These are phyloP conservation scores for Eupithecia abbreviata DNA, from an alignment of 2,888 invertebrate genomes.

Conservation along the genomic window DNA sequence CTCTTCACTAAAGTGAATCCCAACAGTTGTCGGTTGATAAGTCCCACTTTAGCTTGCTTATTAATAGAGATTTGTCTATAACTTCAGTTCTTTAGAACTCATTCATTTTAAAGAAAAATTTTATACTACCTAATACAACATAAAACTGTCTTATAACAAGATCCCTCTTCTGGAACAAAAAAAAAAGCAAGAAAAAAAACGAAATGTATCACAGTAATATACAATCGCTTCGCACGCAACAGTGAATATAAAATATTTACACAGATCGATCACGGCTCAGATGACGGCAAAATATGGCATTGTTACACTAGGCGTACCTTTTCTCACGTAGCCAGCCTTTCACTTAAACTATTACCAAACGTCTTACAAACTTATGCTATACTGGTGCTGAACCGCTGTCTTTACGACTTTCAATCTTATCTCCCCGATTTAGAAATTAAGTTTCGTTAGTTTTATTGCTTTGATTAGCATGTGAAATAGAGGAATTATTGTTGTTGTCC, in stretches of 20 bases:
- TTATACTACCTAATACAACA: background rate
- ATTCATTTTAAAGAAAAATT: background rate
- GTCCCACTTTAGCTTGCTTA: no score
- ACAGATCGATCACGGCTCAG: slow-evolving; percentile 77
- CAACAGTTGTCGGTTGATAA: background rate
- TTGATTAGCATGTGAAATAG: slow-evolving; percentile 54
- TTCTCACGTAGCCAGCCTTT: slow-evolving; percentile 81
- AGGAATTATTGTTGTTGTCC: slow-evolving; percentile 78
- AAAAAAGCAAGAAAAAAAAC: slow-evolving; percentile 40
- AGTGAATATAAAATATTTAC: slow-evolving; percentile 76
- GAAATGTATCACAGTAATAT: slow-evolving; percentile 51
- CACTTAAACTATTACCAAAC: slow-evolving; percentile 80
- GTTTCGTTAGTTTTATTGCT: slow-evolving; percentile 20
- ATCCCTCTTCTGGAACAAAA: slow-evolving; percentile 39
- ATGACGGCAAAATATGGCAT: slow-evolving; percentile 79
- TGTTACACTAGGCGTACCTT: slow-evolving; percentile 78
- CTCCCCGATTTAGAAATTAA: slow-evolving; percentile 37
- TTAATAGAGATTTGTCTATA: background rate
- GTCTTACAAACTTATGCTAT: slow-evolving; percentile 49
- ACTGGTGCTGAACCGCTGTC: slow-evolving; percentile 22
- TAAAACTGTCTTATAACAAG: slow-evolving; percentile 8
- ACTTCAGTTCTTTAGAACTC: background rate
- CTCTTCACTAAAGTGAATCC: background rate
- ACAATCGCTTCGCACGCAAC: slow-evolving; percentile 66
- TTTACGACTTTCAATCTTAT: slow-evolving; percentile 56